Evolutionary conservation across 1,140 invertebrate genomes (phyloP), one percentile per base, ranked within the genome.

Genomic region (Drosophila ficusphila): DNA sequence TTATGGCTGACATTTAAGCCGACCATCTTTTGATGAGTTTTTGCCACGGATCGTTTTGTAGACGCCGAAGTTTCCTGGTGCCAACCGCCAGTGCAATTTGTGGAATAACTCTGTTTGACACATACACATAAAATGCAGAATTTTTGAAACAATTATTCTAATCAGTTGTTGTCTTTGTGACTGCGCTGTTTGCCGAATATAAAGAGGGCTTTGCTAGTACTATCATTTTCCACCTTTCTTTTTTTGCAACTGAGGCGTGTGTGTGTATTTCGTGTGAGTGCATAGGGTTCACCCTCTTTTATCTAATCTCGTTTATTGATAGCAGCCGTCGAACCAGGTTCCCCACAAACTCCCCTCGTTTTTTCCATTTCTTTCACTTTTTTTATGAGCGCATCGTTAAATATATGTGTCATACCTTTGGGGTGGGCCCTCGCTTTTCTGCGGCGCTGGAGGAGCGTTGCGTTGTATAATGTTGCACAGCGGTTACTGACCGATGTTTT

Each of bases 301-400:
- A 83, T 83, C 79, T 83, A 78, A 83, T 83, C 79, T 71, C 46
- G 51, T 51, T 62, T 75, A 83, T 83, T 83, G 79, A 83, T 83
- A 82, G 74, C 46, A 64, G 44, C 73, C 36, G 57, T 70, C 52
- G 52, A 60, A 76, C 31, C 23, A 7, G 19, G 39, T 12, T 34
- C 6, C 39, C 12, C 39, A n/a, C 39, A 12, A 23, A 7, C 18
- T 5, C 1, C 36, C 48, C 9, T 57, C 4, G 25, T 60, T 72
- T 56, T 41, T 58, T 34, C 38, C 65, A 56, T 56, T 54, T 72
- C 39, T 73, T 78, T 78, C 58, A 48, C 75, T 61, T 68, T 44
- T 72, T 65, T 51, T 60, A 54, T 60, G 74, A 42, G 12, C 53
- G 52, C 68, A 70, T 71, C 67, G 65, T 57, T 72, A 57, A 42